These are phyloP conservation scores for Acanthornis magna DNA, from an alignment of 2,797 vertebrate genomes.

Conservation along the genomic window DNA sequence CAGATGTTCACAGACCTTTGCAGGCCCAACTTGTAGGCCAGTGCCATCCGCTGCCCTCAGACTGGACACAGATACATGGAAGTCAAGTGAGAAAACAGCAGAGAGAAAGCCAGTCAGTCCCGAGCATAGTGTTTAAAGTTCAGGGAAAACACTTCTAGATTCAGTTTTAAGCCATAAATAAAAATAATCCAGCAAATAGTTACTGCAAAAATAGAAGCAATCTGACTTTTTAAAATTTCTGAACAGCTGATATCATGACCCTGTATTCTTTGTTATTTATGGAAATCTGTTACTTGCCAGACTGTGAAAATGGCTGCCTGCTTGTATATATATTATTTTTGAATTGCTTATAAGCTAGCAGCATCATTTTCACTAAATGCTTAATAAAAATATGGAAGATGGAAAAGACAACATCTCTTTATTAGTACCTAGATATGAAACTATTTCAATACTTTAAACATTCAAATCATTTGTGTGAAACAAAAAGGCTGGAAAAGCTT, in stretches of 20 bases:
- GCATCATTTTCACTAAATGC: not conserved
- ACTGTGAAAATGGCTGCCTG: slow-evolving; percentile 11
- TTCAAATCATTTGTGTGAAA: not conserved
- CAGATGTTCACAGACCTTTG: not conserved
- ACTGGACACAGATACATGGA: not conserved
- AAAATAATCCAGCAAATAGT: not conserved
- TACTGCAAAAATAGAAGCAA: not conserved
- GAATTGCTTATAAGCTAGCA: not conserved
- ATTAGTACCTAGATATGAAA: not conserved
- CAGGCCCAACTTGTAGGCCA: not conserved
- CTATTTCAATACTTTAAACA: not conserved
- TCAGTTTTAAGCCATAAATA: slow-evolving; percentile 11
- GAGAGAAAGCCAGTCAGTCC: not conserved
- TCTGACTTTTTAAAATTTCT: slow-evolving; percentile 19
- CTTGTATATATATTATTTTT: not conserved
- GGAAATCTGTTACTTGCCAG: slow-evolving; percentile 26
- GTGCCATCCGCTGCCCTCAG: not conserved
- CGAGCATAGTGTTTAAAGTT: not conserved
- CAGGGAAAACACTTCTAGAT: slow-evolving; percentile 21
- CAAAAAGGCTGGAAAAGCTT: slow-evolving; percentile 24
- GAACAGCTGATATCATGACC: slow-evolving; percentile 6
- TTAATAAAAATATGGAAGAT: not conserved
- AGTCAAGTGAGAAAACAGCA: not conserved
- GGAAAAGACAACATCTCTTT: not conserved
- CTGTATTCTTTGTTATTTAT: slow-evolving; percentile 37